phyloP scores from a whole-genome alignment of 2,113 vertebrate genomes.

The Rhynchomys soricoides region DNA sequence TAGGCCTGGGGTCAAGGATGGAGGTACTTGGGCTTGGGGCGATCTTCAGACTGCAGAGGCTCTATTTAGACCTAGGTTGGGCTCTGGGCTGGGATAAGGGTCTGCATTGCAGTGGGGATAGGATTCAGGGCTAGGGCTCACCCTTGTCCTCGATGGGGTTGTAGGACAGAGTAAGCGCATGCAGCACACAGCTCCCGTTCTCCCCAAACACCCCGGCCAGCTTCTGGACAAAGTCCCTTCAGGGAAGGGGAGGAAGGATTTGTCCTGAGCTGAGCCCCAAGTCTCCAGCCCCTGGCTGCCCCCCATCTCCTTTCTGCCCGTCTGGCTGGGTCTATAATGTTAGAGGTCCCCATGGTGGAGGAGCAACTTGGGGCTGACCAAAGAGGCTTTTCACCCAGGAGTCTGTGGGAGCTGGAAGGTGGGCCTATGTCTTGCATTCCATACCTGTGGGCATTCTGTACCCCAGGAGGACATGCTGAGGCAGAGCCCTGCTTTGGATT shows the following conservation, averaged over 20 bases:
- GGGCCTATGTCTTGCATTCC: neutral
- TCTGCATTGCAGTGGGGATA: neutral
- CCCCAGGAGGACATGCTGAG: neutral
- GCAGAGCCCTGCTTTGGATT: neutral
- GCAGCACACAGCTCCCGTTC: constrained; percentile 92
- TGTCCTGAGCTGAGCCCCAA: constrained; percentile 56
- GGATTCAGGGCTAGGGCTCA: constrained; percentile 78
- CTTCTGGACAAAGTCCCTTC: constrained; percentile 94
- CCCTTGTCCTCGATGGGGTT: constrained; percentile 95
- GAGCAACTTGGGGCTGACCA: neutral
- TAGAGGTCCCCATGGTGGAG: neutral
- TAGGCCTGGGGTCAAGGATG: constrained; percentile 49
- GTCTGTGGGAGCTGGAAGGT: neutral
- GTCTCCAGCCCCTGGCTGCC: constrained; percentile 56
- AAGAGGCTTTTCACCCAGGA: neutral
- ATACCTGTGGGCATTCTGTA: neutral
- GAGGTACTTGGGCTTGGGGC: constrained; percentile 1
- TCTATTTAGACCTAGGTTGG: constrained; percentile 1
- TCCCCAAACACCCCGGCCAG: constrained; percentile 92
- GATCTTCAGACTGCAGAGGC: constrained; percentile 4
- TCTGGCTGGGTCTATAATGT: constrained; percentile 16
- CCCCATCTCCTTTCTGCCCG: constrained; percentile 40
- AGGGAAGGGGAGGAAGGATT: constrained; percentile 72
- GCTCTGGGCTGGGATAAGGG: constrained; percentile 59
- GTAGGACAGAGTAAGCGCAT: constrained; percentile 93